A percentile compares a stretch with the other conserved stretches of the same genome.
phyloP scores from a whole-genome alignment of 2,888 invertebrate species.

The Odontocerum albicorne region DNA sequence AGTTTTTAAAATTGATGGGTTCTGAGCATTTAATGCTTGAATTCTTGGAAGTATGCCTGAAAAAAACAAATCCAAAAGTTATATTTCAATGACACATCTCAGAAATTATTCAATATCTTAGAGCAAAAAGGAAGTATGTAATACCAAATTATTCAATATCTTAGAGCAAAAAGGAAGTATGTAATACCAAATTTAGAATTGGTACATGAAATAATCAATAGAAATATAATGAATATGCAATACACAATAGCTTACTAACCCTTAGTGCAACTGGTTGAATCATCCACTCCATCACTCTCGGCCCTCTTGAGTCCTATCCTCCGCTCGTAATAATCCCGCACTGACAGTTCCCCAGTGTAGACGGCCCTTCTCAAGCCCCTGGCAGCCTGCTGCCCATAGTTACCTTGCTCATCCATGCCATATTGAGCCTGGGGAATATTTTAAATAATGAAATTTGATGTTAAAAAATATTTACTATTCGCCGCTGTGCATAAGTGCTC shows the following conservation, averaged over 20 bases:
- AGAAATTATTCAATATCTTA: neutral
- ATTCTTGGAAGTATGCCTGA: conserved; percentile 54
- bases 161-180: neutral
- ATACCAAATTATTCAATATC: neutral
- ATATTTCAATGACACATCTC: neutral
- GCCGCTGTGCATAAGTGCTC: too few species aligned
- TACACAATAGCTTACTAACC: conserved; percentile 54
- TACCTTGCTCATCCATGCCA: conserved; percentile 87
- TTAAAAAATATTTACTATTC: too few species aligned
- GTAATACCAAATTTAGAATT: neutral
- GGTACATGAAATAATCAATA: neutral
- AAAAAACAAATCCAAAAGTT: conserved; percentile 6
- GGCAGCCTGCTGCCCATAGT: conserved; percentile 71
- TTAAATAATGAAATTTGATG: too few species aligned
- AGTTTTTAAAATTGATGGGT: conserved; percentile 66
- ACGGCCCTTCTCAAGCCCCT: conserved; percentile 82
- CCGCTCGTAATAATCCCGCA: conserved; percentile 82
- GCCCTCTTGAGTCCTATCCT: conserved; percentile 75
- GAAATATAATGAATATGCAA: neutral
- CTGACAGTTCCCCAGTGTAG: conserved; percentile 82
- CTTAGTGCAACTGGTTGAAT: conserved; percentile 78
- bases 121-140: neutral
- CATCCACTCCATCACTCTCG: conserved; percentile 78
- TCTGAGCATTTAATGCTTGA: conserved; percentile 52
- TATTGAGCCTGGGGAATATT: conserved; percentile 85